Conservation (phyloP, 2,797 vertebrate genomes). For the Psittacula derbiana region DNA sequence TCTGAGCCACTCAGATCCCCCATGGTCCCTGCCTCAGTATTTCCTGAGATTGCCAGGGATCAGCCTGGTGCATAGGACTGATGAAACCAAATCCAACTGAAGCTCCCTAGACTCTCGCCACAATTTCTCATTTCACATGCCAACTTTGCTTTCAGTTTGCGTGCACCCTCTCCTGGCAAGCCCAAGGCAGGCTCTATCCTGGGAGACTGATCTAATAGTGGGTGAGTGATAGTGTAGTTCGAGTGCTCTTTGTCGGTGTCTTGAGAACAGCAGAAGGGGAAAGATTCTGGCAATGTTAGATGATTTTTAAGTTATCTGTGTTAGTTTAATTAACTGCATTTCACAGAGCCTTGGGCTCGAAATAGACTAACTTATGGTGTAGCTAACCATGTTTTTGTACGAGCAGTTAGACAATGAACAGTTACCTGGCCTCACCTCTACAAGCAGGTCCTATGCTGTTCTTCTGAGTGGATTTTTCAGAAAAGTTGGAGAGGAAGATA, state of each 20-base stretch:
- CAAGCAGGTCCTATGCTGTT: neutral
- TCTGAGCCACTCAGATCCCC: slow-evolving; percentile 32
- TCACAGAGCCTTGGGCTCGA: slow-evolving; percentile 7
- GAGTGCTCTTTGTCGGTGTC: slow-evolving; percentile 7
- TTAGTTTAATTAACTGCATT: slow-evolving; percentile 23
- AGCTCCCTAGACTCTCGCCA: neutral
- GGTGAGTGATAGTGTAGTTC: neutral
- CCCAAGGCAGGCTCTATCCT: neutral
- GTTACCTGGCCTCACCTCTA: neutral
- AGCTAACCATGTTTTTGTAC: slow-evolving; percentile 36
- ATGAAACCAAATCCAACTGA: neutral
- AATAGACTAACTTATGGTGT: slow-evolving; percentile 1
- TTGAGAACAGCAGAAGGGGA: neutral
- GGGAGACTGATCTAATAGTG: neutral
- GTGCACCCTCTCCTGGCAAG: neutral
- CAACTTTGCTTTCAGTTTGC: neutral
- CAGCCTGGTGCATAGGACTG: slow-evolving; percentile 65
- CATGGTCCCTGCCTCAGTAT: neutral
- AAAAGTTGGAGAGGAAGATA: neutral
- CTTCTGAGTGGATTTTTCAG: neutral
- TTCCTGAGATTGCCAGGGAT: slow-evolving; percentile 41
- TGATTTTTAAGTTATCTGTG: neutral
- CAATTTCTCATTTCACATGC: neutral
- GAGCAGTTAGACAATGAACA: neutral
- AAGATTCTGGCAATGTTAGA: neutral